phyloP scores from a whole-genome alignment of 2,797 vertebrate species.

The Tinamus major region DNA sequence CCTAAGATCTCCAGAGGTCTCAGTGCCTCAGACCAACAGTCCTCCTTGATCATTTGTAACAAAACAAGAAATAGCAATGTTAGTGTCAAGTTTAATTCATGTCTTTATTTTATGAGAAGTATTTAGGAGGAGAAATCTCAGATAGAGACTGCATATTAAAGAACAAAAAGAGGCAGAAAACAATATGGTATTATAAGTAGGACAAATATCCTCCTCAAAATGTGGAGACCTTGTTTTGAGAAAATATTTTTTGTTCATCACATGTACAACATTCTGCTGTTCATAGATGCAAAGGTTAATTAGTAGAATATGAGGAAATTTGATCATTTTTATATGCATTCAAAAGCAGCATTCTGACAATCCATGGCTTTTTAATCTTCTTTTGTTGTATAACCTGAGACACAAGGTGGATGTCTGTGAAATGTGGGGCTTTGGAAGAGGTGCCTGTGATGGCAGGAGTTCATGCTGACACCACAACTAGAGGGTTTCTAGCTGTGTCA shows the following conservation, averaged over 20 bases:
- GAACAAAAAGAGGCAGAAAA: background rate
- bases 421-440: background rate
- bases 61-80: background rate
- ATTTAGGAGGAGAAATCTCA: background rate
- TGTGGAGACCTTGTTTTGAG: rapidly evolving
- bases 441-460: background rate
- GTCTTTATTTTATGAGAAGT: background rate
- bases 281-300: background rate
- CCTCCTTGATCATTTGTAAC: background rate
- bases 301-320: background rate
- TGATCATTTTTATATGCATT: background rate
- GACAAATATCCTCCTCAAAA: background rate
- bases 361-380: background rate
- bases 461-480: rapidly evolving
- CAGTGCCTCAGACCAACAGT: background rate
- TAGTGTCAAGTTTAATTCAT: background rate
- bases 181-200: background rate
- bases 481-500: background rate
- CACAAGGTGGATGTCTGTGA: rapidly evolving
- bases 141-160: background rate
- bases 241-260: background rate
- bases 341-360: background rate
- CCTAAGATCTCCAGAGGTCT: background rate
- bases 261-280: background rate
- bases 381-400: background rate